Percentiles rank a stretch among this genome's conserved stretches.
Evolutionary conservation across 2,888 invertebrate species (phyloP).

Genomic region (Platycnemis pennipes): DNA sequence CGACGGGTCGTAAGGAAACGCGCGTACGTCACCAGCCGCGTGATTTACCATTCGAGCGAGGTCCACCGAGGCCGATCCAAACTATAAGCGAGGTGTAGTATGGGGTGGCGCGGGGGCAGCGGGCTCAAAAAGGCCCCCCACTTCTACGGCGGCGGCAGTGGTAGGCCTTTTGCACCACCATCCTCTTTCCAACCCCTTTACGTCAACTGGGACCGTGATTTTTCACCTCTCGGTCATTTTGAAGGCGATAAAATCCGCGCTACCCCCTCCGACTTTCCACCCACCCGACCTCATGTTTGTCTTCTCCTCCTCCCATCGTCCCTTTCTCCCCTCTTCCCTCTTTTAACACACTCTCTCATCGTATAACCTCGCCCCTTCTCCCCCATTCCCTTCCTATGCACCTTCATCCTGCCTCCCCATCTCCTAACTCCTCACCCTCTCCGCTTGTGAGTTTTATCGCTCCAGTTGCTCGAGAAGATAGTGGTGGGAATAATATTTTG

Average conservation of each 20-base stretch:
- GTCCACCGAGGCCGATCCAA: neutral
- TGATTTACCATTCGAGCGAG: conserved; percentile 44
- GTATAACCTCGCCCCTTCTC: neutral
- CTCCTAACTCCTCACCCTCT: neutral
- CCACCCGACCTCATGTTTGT: conserved; percentile 34
- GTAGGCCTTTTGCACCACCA: neutral
- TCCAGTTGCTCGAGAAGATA: conserved; percentile 18
- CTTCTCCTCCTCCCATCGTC: conserved; percentile 7
- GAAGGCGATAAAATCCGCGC: conserved; percentile 49
- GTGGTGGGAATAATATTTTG: conserved; percentile 60
- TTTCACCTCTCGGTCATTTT: conserved; percentile 55
- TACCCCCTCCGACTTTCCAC: neutral
- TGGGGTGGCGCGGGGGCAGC: too few relatives aligned
- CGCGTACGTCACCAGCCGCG: neutral
- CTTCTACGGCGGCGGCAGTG: neutral
- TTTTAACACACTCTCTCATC: neutral
- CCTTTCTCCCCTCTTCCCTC: neutral
- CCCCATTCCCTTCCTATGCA: too few relatives aligned
- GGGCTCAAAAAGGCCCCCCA: neutral
- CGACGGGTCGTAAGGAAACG: conserved; percentile 19
- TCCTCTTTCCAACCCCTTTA: neutral
- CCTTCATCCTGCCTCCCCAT: neutral
- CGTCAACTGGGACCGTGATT: conserved; percentile 52
- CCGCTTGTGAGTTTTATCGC: conserved; percentile 44
- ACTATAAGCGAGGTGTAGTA: neutral